These are phyloP conservation scores for Ctenopoma kingsleyae DNA, from an alignment of 2,797 vertebrate species.

Conservation along the genomic window DNA sequence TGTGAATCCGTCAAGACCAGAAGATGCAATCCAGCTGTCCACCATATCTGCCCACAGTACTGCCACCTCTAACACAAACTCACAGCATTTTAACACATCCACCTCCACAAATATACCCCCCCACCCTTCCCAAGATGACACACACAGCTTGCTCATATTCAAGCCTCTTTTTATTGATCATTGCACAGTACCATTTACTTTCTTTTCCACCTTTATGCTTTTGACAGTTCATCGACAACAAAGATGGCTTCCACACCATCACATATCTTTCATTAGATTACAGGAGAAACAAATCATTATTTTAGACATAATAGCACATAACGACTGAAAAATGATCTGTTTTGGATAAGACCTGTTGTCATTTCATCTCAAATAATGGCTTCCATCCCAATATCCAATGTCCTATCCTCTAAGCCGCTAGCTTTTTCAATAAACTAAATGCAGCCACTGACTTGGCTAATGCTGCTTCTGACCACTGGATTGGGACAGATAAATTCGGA, in stretches of 20 bases:
- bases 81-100: conserved; percentile 59
- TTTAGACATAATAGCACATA: conserved; percentile 68
- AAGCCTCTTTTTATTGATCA: conserved; percentile 78
- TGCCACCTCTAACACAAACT: conserved; percentile 41
- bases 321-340: conserved; percentile 70
- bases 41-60: conserved; percentile 45
- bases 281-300: conserved; percentile 71
- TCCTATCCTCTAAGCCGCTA: conserved; percentile 51
- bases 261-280: conserved; percentile 76
- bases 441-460: conserved; percentile 63
- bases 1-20: conserved; percentile 65
- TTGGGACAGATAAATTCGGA: conserved; percentile 67
- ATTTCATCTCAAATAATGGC: conserved; percentile 62
- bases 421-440: conserved; percentile 76
- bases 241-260: conserved; percentile 63
- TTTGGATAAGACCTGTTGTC: conserved; percentile 69
- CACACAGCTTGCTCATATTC: conserved; percentile 50
- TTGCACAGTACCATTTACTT: conserved; percentile 71
- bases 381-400: conserved; percentile 62
- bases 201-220: conserved; percentile 53
- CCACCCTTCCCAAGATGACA: conserved; percentile 50
- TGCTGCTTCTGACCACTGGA: conserved; percentile 60
- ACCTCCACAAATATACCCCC: conserved; percentile 15
- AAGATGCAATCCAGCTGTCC: conserved; percentile 75
- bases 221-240: conserved; percentile 74